Percentiles rank a stretch among this genome's conserved stretches.
Evolutionary conservation across 1,140 invertebrate genomes (phyloP).

Genomic region (Apis laboriosa): DNA sequence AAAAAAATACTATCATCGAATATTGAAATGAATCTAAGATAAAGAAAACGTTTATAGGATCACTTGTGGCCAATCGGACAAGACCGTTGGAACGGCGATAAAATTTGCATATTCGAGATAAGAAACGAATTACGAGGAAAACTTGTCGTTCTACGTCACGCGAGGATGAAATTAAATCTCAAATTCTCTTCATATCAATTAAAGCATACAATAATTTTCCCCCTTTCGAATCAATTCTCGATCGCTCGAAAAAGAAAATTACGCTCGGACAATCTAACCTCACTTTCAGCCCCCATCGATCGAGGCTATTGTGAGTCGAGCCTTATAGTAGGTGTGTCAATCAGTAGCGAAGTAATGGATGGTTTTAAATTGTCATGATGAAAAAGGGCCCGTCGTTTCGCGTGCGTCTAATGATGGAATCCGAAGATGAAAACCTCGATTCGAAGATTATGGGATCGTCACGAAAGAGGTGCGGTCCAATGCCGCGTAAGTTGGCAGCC

Average conservation of each 20-base stretch:
- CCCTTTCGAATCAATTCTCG: not conserved
- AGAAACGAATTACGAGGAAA: not conserved
- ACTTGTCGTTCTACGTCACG: not conserved
- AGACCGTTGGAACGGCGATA: not conserved
- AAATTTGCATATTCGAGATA: constrained; percentile 6
- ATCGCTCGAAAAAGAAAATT: not conserved
- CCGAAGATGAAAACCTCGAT: constrained; percentile 6
- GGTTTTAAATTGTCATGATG: constrained; percentile 23
- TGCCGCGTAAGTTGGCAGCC: constrained; percentile 10
- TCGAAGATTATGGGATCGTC: not conserved
- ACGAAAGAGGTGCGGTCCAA: not conserved
- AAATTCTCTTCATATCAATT: not conserved
- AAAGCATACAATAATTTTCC: not conserved
- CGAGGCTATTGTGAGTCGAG: not conserved
- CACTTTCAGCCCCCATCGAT: no score
- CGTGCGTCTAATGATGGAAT: constrained; percentile 37
- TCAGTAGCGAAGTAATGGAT: constrained; percentile 42
- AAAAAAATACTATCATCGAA: not conserved
- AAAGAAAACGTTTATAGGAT: not conserved
- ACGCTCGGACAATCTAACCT: not conserved
- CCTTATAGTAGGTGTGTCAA: constrained; percentile 9
- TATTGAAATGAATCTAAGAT: not conserved
- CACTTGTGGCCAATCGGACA: no score
- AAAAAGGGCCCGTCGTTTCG: constrained; percentile 29
- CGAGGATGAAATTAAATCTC: not conserved